These are phyloP conservation scores for Pongo abelii DNA, from an alignment of 2,113 vertebrate genomes.

Conservation along the genomic window DNA sequence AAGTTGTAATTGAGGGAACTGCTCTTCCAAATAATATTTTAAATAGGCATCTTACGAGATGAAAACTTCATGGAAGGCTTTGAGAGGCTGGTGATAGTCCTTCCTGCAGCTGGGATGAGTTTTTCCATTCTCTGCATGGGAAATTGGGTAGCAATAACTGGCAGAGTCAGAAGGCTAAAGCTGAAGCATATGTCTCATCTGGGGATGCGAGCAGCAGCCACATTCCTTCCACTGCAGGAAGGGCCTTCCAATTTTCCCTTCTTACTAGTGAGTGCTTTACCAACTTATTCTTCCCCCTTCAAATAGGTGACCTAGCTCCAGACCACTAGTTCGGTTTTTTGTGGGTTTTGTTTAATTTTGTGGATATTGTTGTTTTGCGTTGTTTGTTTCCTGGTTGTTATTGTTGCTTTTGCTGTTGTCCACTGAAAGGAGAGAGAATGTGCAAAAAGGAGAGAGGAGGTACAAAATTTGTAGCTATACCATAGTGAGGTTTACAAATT, in stretches of 20 bases:
- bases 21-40: slow-evolving; percentile 44
- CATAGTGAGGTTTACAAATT: neutral
- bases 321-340: neutral
- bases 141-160: slow-evolving; percentile 62
- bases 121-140: slow-evolving; percentile 70
- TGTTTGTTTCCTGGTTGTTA: neutral
- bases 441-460: neutral
- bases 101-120: slow-evolving; percentile 66
- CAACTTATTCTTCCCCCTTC: slow-evolving; percentile 61
- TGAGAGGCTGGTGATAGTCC: neutral
- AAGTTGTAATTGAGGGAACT: slow-evolving; percentile 39
- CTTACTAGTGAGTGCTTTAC: slow-evolving; percentile 50
- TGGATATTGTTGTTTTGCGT: neutral
- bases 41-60: slow-evolving; percentile 63
- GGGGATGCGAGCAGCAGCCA: slow-evolving; percentile 52
- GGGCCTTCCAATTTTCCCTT: slow-evolving; percentile 52
- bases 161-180: slow-evolving; percentile 59
- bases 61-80: slow-evolving; percentile 61
- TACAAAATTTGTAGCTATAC: neutral
- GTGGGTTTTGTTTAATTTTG: neutral
- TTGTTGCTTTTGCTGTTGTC: neutral
- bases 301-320: slow-evolving; percentile 37
- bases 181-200: slow-evolving; percentile 69
- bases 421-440: neutral
- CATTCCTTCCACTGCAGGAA: slow-evolving; percentile 63